Evolutionary conservation across 2,797 vertebrate species (phyloP), one percentile per base, ranked within the genome.

Genomic region (Microcaecilia unicolor): DNA sequence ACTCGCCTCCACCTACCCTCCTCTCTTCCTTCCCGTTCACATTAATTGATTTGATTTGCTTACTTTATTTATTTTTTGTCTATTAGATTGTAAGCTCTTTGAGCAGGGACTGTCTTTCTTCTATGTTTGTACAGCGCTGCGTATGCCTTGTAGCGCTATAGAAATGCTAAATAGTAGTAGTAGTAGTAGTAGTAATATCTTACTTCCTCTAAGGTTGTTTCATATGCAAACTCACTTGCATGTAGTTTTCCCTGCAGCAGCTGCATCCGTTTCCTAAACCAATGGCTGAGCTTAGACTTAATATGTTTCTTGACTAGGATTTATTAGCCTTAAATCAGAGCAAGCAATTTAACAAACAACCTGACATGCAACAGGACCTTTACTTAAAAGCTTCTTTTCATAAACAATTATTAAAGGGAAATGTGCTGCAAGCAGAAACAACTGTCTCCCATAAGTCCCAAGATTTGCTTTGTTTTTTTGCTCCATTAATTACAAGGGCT

Each of bases 371-470:
- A 55, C 44, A 25, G 47, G 37, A 41, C 9, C 10, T 44, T 47
- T 45, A 27, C 29, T 52, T 45, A 27, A 57, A 57, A 51, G 12
- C 3, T 36, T 51, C 9, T 9, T 37, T 37, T 40, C n/a, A 23
- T 39, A 20, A n/a, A 32, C 32, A 25, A 31, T 45, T 49, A 18
- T 43, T 55, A 48, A 50, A 42, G 15, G 58, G 36, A 60, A 64
- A 48, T 15, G 26, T 4, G 1, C 22, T 27, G 34, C 4, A 9
- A 41, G 28, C 36, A 0, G 1, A 54, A 45, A 27, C 28, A 36
- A 36, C 34, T 15, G 32, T 15, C 3, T 42, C 37, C 1, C 33
- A 29, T 4, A 28, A 50, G 13, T 18, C 29, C 42, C 28, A 34
- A 35, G 59, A 56, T 30, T 6, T 27, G 9, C 15, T 15, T 20